Evolutionary conservation across 2,888 invertebrate genomes (phyloP), one percentile per base, ranked within the genome.

Genomic region (Brassicogethes aeneus): DNA sequence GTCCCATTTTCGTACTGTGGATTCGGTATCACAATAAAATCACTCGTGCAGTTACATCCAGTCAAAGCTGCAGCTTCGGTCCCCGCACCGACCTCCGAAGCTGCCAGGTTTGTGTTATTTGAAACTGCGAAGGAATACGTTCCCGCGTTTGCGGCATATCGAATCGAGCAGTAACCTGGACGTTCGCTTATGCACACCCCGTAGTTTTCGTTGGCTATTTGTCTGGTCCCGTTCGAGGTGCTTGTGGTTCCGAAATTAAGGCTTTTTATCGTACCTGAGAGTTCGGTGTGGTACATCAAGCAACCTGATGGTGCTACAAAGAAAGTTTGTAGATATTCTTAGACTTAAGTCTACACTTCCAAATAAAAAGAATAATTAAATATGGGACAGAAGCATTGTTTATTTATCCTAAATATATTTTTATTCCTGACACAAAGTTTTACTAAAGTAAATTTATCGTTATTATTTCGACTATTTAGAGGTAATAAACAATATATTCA

Each of bases 101-200:
- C 80, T 0, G 79, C 70, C 1, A 76, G 77, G 33, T 76, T 78
- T 17, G 83, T 80, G 30, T 51, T 43, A 63, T 84, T 82, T 1
- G 80, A 80, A 0, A 83, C 77, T 1, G 84, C 42, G 36, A 87
- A 87, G 0, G 84, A 80, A 52, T 70, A 79, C 54, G 78, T 76
- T 41, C 60, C 55, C 16, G 62, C 45, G 1, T 64, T 53, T 50
- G 71, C 69, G 10, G 66, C 70, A 74, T 85, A 87, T 46, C 76
- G 76, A 42, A 88, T 85, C 15, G 74, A 70, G 57, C 88, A 88
- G 60, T 73, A 80, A 8, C 84, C 85, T 1, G 80, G 73, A 35
- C 75, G 78, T 76, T 81, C 80, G 54, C 79, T 71, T 13, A 89
- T 74, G 53, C 88, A 88, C 38, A 85, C 78, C 3, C 86, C 86